Evolutionary conservation across 2,113 vertebrate genomes (phyloP).

Genomic region (Malaclemys terrapin): DNA sequence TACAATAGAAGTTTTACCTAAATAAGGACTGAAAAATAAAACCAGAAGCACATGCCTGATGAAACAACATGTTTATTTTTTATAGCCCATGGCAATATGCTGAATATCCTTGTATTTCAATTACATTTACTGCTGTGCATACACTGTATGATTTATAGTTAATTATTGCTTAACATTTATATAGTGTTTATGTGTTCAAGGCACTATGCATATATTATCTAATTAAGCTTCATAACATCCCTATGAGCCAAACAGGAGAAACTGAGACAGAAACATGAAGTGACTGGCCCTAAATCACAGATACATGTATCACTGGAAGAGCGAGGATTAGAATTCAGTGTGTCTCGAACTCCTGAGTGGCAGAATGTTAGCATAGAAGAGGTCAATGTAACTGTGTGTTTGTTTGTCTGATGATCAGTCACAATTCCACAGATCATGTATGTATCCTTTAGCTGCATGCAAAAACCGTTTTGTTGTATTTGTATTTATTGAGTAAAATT

Average conservation of each 20-base stretch:
- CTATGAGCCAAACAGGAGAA: not conserved
- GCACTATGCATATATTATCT: not conserved
- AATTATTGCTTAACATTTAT: not conserved
- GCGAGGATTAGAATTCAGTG: not conserved
- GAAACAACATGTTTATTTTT: not conserved
- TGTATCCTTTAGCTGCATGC: not conserved
- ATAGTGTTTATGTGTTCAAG: not conserved
- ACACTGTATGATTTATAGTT: not conserved
- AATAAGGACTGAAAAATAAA: not conserved
- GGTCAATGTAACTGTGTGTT: no score
- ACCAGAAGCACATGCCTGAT: not conserved
- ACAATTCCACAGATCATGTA: accelerated
- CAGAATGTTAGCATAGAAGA: not conserved
- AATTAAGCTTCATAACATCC: not conserved
- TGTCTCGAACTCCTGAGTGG: not conserved
- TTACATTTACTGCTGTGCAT: not conserved
- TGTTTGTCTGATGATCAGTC: not conserved
- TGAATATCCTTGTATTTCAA: not conserved
- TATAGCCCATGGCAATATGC: not conserved
- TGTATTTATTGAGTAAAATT: not conserved
- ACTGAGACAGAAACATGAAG: not conserved
- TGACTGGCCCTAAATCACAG: not conserved
- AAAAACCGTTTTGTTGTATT: not conserved
- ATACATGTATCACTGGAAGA: not conserved
- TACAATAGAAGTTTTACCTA: not conserved